Conservation (phyloP, 30 jellyfish, hydroid and myxozoan genomes). For the Aurelia aurita complex sp. Pacific region DNA sequence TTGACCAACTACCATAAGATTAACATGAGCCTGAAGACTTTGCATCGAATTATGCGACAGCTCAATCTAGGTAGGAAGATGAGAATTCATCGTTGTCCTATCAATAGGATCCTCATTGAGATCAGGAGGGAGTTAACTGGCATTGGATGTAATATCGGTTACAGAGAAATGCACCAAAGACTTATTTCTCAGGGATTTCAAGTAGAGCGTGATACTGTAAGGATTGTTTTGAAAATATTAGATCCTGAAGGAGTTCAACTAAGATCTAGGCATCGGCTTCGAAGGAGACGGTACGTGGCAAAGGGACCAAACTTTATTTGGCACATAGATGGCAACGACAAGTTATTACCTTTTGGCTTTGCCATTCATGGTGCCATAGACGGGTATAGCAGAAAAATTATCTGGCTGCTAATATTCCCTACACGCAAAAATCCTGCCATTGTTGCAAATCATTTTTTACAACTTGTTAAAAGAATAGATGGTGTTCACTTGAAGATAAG, state of each 20-base stretch:
- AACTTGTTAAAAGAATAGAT: background rate
- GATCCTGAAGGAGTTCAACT: slow-evolving; percentile 2
- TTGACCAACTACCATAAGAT: slow-evolving; percentile 2
- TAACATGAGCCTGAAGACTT: slow-evolving; percentile 10
- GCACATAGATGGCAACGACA: slow-evolving; percentile 45
- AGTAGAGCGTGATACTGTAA: slow-evolving; percentile 22
- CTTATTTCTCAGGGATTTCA: slow-evolving; percentile 6
- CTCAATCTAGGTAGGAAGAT: slow-evolving; percentile 14
- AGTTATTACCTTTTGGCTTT: slow-evolving; percentile 46
- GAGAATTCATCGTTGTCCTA: background rate
- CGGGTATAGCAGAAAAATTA: slow-evolving; percentile 44
- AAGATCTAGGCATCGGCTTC: background rate
- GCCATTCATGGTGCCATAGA: slow-evolving; percentile 55
- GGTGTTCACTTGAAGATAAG: slow-evolving; percentile 17
- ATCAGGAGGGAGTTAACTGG: slow-evolving; percentile 6
- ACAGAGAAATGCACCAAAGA: slow-evolving; percentile 21
- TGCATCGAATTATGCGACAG: slow-evolving; percentile 23
- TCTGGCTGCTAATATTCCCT: slow-evolving; percentile 35
- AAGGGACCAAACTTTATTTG: slow-evolving; percentile 53
- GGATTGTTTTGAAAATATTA: background rate
- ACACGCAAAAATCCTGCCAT: slow-evolving; percentile 25
- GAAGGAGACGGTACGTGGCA: slow-evolving; percentile 27
- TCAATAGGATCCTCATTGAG: background rate
- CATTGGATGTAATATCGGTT: slow-evolving; percentile 13
- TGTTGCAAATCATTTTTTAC: slow-evolving; percentile 8